Evolutionary conservation across 2,797 vertebrate species (phyloP).

Genomic region (Mormyrops attenuatus): DNA sequence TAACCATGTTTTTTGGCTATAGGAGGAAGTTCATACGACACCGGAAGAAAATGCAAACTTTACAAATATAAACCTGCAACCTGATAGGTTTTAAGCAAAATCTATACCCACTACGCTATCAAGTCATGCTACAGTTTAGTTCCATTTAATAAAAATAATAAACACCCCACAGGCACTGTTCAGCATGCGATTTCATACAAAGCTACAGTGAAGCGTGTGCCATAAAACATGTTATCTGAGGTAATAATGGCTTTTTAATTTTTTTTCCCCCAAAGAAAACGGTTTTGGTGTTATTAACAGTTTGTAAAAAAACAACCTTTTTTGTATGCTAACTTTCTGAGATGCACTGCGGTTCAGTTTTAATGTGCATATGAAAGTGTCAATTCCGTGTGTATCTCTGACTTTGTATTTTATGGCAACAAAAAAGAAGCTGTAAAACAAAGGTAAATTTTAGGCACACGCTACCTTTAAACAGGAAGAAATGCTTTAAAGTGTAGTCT

Average conservation of each 20-base stretch:
- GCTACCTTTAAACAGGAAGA: not conserved
- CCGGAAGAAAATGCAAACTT: not conserved
- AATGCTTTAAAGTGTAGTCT: not conserved
- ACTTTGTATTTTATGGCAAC: not conserved
- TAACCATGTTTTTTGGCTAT: not conserved
- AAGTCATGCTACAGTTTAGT: not conserved
- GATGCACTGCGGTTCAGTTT: not conserved
- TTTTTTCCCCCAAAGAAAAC: not conserved
- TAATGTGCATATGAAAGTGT: not conserved
- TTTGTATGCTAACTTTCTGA: not conserved
- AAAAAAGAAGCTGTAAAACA: not conserved
- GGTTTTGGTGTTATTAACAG: not conserved
- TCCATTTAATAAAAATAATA: not conserved
- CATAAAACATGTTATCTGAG: not conserved
- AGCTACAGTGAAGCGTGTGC: not conserved
- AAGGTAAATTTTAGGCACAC: not conserved
- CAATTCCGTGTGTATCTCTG: not conserved
- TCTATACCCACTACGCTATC: not conserved
- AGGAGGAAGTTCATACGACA: not conserved
- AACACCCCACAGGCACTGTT: not conserved
- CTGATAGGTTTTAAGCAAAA: not conserved
- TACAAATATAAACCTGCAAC: not conserved
- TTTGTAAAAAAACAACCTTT: not conserved
- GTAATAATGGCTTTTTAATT: not conserved
- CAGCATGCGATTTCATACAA: not conserved